Percentiles rank a stretch among this genome's conserved stretches.
phyloP scores from a whole-genome alignment of 1,140 invertebrate genomes.

The Lordiphosa collinella region DNA sequence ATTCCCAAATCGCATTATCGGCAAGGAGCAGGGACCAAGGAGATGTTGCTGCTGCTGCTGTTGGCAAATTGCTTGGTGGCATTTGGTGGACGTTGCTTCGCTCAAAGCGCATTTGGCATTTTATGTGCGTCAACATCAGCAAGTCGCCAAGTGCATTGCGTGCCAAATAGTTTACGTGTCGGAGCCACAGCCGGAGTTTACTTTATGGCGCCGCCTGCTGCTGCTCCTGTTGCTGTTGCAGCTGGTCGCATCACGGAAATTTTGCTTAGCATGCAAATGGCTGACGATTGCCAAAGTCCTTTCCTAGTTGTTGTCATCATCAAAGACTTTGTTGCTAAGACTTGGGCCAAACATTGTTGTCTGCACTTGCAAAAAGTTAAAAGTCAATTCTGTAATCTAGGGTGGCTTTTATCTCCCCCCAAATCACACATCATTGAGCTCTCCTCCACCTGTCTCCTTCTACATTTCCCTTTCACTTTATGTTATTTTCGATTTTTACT shows the following conservation, averaged over 20 bases:
- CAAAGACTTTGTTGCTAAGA: neutral
- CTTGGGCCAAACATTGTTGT: neutral
- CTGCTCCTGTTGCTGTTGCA: neutral
- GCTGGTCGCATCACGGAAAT: neutral
- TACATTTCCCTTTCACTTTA: too few relatives aligned
- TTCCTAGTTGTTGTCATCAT: too few relatives aligned
- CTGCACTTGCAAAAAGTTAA: too few relatives aligned
- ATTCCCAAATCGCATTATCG: conserved; percentile 71
- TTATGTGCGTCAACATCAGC: conserved; percentile 72
- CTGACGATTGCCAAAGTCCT: conserved; percentile 3
- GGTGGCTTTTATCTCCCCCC: too few relatives aligned
- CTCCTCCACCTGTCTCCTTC: too few relatives aligned
- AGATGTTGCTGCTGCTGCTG: conserved; percentile 8
- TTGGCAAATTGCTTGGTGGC: conserved; percentile 61
- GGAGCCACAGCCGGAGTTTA: conserved; percentile 24
- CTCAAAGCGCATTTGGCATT: conserved; percentile 53
- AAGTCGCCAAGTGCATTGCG: conserved; percentile 71
- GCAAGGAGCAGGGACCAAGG: too few relatives aligned
- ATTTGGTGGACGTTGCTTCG: conserved; percentile 10
- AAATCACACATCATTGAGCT: too few relatives aligned
- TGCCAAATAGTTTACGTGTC: conserved; percentile 75
- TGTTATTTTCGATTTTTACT: too few relatives aligned
- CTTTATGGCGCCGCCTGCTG: conserved; percentile 1
- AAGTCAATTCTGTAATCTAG: too few relatives aligned
- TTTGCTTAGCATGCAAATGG: conserved; percentile 12